A percentile compares a stretch with the other conserved stretches of the same genome.
phyloP scores from a whole-genome alignment of 1,140 invertebrate genomes.

The Platorchestia sp. region DNA sequence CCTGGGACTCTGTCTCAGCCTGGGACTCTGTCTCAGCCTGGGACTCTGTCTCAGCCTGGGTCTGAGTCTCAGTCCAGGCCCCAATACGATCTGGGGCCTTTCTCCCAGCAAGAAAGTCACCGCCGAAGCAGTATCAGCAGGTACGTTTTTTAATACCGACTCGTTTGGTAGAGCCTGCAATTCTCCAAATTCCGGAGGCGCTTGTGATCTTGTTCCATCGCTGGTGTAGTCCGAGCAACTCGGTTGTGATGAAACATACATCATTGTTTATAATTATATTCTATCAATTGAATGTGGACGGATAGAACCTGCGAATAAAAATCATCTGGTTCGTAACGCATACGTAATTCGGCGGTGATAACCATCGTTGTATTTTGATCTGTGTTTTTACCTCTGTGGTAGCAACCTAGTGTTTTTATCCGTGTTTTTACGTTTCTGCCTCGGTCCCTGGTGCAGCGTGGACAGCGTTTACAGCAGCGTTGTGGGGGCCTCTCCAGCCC shows the following conservation, averaged over 20 bases:
- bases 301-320: background rate
- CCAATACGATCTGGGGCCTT: background rate
- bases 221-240: background rate
- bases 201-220: background rate
- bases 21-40: background rate
- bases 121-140: background rate
- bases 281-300: background rate
- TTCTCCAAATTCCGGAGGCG: background rate
- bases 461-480: slow-evolving; percentile 47
- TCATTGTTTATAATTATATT: background rate
- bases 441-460: background rate
- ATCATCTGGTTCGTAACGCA: background rate
- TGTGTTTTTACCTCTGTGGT: background rate
- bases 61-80: background rate
- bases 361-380: background rate
- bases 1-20: no score
- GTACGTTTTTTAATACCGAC: background rate
- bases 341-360: background rate
- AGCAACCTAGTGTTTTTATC: background rate
- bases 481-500: background rate
- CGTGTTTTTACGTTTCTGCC: background rate
- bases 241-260: background rate
- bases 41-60: background rate
- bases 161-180: background rate
- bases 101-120: background rate